Percentiles rank a stretch among this genome's conserved stretches.
Evolutionary conservation across 1,140 invertebrate genomes (phyloP).

Genomic region (Papilio glaucus): DNA sequence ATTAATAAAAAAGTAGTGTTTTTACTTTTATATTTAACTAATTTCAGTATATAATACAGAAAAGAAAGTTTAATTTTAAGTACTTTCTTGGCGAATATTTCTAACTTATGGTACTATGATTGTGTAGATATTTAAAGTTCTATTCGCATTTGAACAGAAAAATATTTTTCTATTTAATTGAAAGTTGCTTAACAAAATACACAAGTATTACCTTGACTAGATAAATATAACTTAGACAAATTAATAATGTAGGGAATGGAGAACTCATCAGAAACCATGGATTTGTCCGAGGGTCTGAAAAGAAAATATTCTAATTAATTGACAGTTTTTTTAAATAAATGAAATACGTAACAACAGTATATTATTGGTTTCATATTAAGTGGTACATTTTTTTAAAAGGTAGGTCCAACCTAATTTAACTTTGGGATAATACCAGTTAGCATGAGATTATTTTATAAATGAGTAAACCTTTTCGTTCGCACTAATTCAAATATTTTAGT

Average conservation of each 20-base stretch:
- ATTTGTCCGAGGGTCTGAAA: slow-evolving; percentile 91
- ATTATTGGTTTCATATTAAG: not conserved
- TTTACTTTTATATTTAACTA: no score
- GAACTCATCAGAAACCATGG: slow-evolving; percentile 93
- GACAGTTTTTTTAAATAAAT: no score
- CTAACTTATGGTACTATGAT: no score
- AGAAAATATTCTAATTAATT: slow-evolving; percentile 10
- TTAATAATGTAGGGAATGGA: slow-evolving; percentile 90
- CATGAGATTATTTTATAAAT: not conserved
- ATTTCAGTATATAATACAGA: no score
- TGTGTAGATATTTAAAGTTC: no score
- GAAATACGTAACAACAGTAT: not conserved
- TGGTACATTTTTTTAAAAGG: not conserved
- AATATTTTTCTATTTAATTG: slow-evolving; percentile 30
- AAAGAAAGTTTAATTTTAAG: no score
- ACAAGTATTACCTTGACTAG: slow-evolving; percentile 86
- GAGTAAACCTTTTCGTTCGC: not conserved
- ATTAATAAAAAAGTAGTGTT: no score
- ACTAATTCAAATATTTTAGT: not conserved
- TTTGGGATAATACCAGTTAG: not conserved
- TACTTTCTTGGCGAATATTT: no score
- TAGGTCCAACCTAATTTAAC: not conserved
- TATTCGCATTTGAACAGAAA: not conserved
- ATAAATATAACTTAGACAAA: slow-evolving; percentile 91
- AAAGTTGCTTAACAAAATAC: not conserved